Percentiles rank a stretch among this genome's conserved stretches.
Evolutionary conservation across 2,113 vertebrate species (phyloP).

Genomic region (Muscicapa adusta): DNA sequence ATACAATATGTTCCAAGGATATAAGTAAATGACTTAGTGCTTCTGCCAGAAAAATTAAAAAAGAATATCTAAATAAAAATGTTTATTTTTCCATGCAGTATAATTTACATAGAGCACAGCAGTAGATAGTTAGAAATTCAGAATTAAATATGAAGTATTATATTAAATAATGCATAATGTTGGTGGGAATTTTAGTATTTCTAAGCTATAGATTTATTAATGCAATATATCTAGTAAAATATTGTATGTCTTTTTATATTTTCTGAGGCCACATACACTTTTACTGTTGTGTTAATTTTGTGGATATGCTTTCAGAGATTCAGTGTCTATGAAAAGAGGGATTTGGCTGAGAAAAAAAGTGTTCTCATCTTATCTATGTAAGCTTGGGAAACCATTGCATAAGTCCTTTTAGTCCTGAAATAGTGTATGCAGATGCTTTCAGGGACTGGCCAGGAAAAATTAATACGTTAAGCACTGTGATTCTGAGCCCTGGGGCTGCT

Average conservation of each 20-base stretch:
- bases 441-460: background rate
- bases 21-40: background rate
- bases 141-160: background rate
- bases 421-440: background rate
- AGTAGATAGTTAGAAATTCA: background rate
- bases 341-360: background rate
- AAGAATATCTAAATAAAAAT: background rate
- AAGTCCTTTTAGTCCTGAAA: background rate
- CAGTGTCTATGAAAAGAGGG: background rate
- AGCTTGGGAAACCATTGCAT: background rate
- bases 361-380: background rate
- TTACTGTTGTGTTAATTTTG: background rate
- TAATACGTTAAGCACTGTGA: background rate
- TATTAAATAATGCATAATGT: background rate
- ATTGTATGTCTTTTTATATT: background rate
- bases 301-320: background rate
- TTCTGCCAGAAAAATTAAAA: background rate
- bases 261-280: background rate
- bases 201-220: background rate
- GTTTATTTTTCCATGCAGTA: background rate
- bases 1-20: background rate
- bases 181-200: background rate
- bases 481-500: background rate
- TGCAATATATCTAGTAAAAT: background rate
- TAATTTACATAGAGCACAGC: background rate